Evolutionary conservation across 2,113 vertebrate genomes (phyloP).

Genomic region (Cromileptes altivelis): DNA sequence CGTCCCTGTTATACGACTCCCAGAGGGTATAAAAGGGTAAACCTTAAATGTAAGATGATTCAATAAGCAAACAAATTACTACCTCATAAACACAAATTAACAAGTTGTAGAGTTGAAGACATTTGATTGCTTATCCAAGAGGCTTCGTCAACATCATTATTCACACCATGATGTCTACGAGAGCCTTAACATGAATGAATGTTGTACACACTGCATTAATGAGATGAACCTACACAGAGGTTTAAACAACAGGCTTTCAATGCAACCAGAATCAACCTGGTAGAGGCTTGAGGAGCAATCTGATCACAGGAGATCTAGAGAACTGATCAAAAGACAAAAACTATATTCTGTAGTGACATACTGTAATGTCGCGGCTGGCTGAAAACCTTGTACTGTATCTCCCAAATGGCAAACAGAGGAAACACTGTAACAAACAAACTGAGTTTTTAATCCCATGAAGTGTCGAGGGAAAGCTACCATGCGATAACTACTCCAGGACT

Average conservation of each 20-base stretch:
- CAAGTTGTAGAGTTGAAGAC: neutral
- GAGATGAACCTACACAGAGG: neutral
- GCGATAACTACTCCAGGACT: conserved; percentile 42
- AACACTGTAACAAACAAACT: conserved; percentile 47
- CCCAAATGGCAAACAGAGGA: conserved; percentile 8
- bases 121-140: neutral
- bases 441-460: conserved; percentile 52
- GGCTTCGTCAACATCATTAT: neutral
- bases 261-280: neutral
- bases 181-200: neutral
- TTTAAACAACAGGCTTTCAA: no score
- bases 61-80: neutral
- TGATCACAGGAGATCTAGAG: neutral
- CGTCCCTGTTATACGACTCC: neutral
- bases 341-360: neutral
- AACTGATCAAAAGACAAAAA: conserved; percentile 4
- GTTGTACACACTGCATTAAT: neutral
- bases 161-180: neutral
- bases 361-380: neutral
- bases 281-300: neutral
- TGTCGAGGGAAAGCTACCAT: conserved; percentile 41
- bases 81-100: neutral
- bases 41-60: neutral
- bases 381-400: conserved; percentile 15
- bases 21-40: no score